Conservation (phyloP, 1,140 invertebrate genomes). For the Augochlora pura region DNA sequence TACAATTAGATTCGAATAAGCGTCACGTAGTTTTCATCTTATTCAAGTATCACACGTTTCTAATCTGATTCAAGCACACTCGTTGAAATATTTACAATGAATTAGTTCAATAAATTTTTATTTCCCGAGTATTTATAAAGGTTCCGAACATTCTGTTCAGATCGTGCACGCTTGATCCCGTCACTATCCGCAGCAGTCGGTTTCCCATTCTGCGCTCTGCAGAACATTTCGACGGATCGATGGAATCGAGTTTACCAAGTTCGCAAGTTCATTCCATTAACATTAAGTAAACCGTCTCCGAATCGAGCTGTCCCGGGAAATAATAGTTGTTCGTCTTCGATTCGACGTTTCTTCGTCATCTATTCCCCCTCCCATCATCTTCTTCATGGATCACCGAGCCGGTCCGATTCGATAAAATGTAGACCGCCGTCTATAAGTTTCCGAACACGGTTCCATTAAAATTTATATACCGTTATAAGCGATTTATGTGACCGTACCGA, state of each 20-base stretch:
- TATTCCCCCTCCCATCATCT: background rate
- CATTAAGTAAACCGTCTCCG: background rate
- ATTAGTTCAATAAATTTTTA: too few species aligned
- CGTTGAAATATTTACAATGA: too few species aligned
- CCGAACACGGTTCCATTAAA: background rate
- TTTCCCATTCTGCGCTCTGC: background rate
- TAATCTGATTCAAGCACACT: too few species aligned
- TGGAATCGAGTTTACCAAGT: constrained; percentile 39
- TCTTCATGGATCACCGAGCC: background rate
- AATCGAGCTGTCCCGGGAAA: background rate
- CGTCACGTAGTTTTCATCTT: too few species aligned
- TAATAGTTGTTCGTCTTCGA: background rate
- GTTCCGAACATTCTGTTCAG: too few species aligned
- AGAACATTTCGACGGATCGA: constrained; percentile 8
- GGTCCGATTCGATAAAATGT: background rate
- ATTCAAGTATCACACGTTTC: too few species aligned
- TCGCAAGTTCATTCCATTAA: constrained; percentile 7
- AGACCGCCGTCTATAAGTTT: background rate
- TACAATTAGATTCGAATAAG: too few species aligned
- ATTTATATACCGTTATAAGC: background rate
- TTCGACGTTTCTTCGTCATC: background rate
- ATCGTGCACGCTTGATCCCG: too few species aligned
- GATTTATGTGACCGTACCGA: too few species aligned
- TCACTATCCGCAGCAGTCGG: constrained; percentile 29
- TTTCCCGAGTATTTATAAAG: too few species aligned